Evolutionary conservation across 2,113 vertebrate species (phyloP).

Genomic region (Herpetotheres cachinnans): DNA sequence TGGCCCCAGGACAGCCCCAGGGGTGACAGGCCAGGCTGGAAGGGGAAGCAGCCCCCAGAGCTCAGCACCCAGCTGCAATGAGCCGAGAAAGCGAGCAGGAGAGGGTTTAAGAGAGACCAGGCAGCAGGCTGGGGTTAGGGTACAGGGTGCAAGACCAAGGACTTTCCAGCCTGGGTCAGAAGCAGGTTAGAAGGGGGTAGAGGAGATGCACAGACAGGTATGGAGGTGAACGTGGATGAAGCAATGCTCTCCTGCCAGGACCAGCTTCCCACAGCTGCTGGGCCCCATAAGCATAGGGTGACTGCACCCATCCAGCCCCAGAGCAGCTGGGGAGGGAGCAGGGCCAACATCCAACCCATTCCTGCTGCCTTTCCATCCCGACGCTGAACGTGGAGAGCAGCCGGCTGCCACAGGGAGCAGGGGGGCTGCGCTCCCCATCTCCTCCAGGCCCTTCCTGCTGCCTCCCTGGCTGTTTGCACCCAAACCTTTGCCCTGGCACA

Average conservation of each 20-base stretch:
- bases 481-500: not conserved
- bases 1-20: not conserved
- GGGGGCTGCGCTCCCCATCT: not conserved
- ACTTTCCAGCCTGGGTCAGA: not conserved
- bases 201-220: not conserved
- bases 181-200: not conserved
- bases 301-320: not conserved
- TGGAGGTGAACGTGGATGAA: fast-evolving
- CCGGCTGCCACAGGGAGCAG: not conserved
- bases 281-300: not conserved
- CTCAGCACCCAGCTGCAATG: not conserved
- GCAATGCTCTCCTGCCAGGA: not conserved
- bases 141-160: not conserved
- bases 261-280: not conserved
- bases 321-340: not conserved
- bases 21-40: not conserved
- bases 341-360: not conserved
- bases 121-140: not conserved
- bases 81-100: not conserved
- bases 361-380: not conserved
- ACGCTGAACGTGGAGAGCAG: not conserved
- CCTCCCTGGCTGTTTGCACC: not conserved
- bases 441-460: not conserved
- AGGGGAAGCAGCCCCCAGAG: not conserved
- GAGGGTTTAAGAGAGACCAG: not conserved